A percentile compares a stretch with the other conserved stretches of the same genome.
Evolutionary conservation across 2,113 vertebrate genomes (phyloP).

Genomic region (Potamarius usumacintae): DNA sequence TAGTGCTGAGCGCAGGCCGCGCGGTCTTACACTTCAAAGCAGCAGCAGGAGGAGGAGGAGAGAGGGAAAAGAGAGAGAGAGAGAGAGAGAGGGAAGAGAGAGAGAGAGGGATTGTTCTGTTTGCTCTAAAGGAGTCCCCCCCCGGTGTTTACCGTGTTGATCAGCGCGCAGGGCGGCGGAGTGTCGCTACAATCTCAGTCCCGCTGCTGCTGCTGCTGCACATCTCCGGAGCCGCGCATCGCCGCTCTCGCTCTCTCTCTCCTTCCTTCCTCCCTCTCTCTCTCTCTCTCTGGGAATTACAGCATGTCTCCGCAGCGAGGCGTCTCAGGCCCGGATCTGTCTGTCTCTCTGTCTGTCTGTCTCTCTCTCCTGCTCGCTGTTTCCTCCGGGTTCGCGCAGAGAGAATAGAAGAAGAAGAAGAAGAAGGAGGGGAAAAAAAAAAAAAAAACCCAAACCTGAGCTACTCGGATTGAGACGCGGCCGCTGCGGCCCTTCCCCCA

Average conservation of each 20-base stretch:
- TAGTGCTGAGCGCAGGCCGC: not conserved
- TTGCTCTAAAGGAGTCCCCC: not conserved
- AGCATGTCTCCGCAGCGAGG: not conserved
- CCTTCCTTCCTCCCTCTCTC: not conserved
- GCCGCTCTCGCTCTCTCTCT: not conserved
- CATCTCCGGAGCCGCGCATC: constrained; percentile 19
- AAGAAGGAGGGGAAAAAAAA: not conserved
- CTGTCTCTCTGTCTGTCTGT: not conserved
- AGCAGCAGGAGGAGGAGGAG: not conserved
- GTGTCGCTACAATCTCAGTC: not conserved
- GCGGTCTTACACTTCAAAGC: not conserved
- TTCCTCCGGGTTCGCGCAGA: not conserved
- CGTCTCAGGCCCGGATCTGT: not conserved
- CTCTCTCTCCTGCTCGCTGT: not conserved
- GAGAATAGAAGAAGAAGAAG: not conserved
- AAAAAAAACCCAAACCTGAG: constrained; percentile 51
- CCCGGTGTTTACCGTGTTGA: not conserved
- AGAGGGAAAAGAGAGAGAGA: no score
- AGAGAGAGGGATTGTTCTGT: not conserved
- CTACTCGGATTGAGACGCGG: constrained; percentile 54
- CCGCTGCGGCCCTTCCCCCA: constrained; percentile 60
- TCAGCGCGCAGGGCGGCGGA: not conserved
- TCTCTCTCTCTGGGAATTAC: not conserved
- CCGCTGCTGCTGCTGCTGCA: not conserved
- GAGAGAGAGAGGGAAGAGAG: no score